Evolutionary conservation across 2,888 invertebrate genomes (phyloP), one percentile per base, ranked within the genome.

Genomic region (Pyrocoelia pectoralis): DNA sequence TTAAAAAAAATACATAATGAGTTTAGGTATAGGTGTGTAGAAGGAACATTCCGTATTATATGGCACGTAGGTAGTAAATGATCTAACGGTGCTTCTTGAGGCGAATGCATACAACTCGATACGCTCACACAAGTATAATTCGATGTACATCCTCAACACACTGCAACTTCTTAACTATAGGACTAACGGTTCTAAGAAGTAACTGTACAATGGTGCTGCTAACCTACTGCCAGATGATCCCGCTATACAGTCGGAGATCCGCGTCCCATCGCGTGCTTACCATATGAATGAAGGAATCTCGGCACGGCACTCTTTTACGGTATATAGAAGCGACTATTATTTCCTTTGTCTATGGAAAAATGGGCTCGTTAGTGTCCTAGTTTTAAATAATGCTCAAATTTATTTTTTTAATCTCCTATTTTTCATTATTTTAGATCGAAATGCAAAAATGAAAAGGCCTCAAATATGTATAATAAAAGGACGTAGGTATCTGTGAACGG

Each of bases 171-270:
- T 56, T 61, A 61, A 54, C 33, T 46, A 52, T 56, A 62, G 58
- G 59, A 56, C 56, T 71, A 71, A 72, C 71, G 73, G 71, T 51
- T 46, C 54, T 60, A 61, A 59, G 67, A 60, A 60, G 66, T 60
- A 70, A 70, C 69, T 70, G 69, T 68, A 68, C 66, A 60, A 53
- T 68, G 59, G 70, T 68, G 73, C 74, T 73, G 73, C 69, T 74
- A 74, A 74, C 74, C 74, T 67, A 74, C 72, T 74, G 74, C 72
- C 71, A 67, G 54, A 46, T 51, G 56, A 57, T 68, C 66, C 69
- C 69, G 69, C 68, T 68, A 70, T 61, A 52, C 63, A 62, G 61
- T 56, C 54, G 58, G 61, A 59, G 65, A 69, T 60, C 56, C 63
- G 61, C 59, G 57, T 60, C 61, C 10, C 61, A 18, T 43, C 59